These are phyloP conservation scores for Zaprionus davidi DNA, from an alignment of 1,140 invertebrate genomes.

Conservation along the genomic window DNA sequence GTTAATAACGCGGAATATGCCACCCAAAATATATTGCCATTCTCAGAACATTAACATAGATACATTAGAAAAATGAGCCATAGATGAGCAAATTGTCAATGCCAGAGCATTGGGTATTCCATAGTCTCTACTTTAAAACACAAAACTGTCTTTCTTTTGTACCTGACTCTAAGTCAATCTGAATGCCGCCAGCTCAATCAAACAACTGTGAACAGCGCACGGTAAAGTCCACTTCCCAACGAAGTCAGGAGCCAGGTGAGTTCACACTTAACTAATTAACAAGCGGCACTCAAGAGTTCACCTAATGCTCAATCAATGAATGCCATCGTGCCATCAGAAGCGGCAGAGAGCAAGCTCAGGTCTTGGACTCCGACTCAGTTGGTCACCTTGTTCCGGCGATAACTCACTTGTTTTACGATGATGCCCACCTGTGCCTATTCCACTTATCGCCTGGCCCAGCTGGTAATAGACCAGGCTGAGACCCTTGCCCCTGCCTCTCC, in stretches of 20 bases:
- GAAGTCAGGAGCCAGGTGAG: background rate
- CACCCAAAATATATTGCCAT: no score
- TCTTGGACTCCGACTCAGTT: background rate
- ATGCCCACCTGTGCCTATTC: slow-evolving; percentile 1
- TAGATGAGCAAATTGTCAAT: no score
- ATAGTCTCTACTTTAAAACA: background rate
- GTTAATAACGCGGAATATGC: no score
- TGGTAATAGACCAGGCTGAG: slow-evolving; percentile 3
- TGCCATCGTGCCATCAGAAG: background rate
- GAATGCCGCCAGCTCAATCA: background rate
- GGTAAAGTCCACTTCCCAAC: background rate
- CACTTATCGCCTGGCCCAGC: background rate
- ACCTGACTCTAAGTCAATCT: background rate
- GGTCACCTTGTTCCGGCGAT: slow-evolving; percentile 30
- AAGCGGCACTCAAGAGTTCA: slow-evolving; percentile 1
- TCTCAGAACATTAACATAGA: no score
- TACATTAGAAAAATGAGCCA: no score
- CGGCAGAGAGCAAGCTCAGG: slow-evolving; percentile 1
- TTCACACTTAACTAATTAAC: slow-evolving; percentile 24
- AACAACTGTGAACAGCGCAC: background rate
- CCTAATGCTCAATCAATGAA: slow-evolving; percentile 27
- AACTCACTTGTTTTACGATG: slow-evolving; percentile 25
- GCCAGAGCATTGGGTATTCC: background rate
- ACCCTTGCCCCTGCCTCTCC: background rate
- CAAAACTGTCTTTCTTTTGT: background rate